phyloP scores from a whole-genome alignment of 2,888 invertebrate genomes.

The Eilema sororculum region DNA sequence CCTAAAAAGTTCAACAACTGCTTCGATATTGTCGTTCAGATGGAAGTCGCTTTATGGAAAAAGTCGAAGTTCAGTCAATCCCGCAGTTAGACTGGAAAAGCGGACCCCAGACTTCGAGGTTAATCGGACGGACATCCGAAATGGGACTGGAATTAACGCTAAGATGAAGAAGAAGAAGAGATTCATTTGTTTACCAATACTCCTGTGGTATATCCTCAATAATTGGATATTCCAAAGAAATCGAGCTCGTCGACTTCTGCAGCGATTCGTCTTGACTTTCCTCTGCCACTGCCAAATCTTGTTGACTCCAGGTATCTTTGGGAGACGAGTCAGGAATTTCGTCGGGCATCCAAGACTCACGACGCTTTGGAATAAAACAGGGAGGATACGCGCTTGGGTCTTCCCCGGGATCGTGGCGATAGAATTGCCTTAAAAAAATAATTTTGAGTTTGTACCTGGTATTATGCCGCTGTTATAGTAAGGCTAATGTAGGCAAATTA shows the following conservation, averaged over 20 bases:
- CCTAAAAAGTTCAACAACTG: no score
- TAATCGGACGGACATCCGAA: no score
- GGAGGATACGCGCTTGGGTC: constrained; percentile 74
- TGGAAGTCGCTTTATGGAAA: no score
- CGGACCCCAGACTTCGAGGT: no score
- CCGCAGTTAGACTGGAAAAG: no score
- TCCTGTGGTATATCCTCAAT: constrained; percentile 72
- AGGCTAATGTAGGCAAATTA: no score
- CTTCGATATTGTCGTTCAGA: no score
- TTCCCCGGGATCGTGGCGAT: constrained; percentile 81
- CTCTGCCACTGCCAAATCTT: constrained; percentile 65
- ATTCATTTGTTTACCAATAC: constrained; percentile 62
- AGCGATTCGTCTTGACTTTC: constrained; percentile 57
- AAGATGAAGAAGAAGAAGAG: no score
- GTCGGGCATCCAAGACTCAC: constrained; percentile 77
- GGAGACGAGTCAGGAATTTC: constrained; percentile 72
- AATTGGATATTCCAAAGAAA: constrained; percentile 66
- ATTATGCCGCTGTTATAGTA: no score
- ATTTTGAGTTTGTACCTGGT: neutral
- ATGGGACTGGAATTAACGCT: no score
- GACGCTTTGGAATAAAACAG: constrained; percentile 74
- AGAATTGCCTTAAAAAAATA: constrained; percentile 69
- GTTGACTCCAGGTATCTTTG: constrained; percentile 74
- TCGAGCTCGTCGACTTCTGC: constrained; percentile 58
- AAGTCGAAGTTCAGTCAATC: no score